These are phyloP conservation scores for Glandiceps talaboti DNA, from an alignment of 53 echinoderm and acorn worm species.

Conservation along the genomic window DNA sequence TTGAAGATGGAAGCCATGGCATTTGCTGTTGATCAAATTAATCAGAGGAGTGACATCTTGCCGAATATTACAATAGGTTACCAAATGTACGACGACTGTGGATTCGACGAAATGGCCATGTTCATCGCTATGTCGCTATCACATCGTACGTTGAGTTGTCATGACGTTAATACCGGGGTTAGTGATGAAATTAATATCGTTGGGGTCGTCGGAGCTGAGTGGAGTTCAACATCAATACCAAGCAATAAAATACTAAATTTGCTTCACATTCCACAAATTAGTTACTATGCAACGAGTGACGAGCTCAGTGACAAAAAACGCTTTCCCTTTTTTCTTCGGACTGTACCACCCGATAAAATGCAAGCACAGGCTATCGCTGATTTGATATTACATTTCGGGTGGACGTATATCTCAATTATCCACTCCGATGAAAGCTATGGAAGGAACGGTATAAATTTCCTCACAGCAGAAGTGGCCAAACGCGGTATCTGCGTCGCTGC, in stretches of 20 bases:
- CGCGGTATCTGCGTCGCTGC: not conserved
- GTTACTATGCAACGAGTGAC: conserved; percentile 20
- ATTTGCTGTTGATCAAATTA: conserved; percentile 13
- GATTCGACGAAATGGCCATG: conserved; percentile 20
- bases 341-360: conserved; percentile 5
- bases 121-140: conserved; percentile 17
- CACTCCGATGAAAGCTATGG: conserved; percentile 1
- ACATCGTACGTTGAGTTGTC: not conserved
- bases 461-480: not conserved
- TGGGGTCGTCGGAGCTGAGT: conserved; percentile 14
- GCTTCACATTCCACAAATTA: conserved; percentile 14
- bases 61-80: conserved; percentile 25
- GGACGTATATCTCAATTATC: conserved; percentile 12
- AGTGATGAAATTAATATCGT: not conserved
- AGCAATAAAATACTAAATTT: conserved; percentile 2
- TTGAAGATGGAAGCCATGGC: conserved; percentile 14
- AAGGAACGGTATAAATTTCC: not conserved
- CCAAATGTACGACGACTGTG: conserved; percentile 27
- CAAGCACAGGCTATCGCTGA: conserved; percentile 15
- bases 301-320: conserved; percentile 17
- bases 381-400: conserved; percentile 11
- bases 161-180: not conserved
- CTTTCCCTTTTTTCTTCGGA: conserved; percentile 26
- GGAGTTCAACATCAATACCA: conserved; percentile 5
- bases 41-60: conserved; percentile 14